phyloP scores from a whole-genome alignment of 2,797 vertebrate genomes.

The Pantherophis vulpinus region DNA sequence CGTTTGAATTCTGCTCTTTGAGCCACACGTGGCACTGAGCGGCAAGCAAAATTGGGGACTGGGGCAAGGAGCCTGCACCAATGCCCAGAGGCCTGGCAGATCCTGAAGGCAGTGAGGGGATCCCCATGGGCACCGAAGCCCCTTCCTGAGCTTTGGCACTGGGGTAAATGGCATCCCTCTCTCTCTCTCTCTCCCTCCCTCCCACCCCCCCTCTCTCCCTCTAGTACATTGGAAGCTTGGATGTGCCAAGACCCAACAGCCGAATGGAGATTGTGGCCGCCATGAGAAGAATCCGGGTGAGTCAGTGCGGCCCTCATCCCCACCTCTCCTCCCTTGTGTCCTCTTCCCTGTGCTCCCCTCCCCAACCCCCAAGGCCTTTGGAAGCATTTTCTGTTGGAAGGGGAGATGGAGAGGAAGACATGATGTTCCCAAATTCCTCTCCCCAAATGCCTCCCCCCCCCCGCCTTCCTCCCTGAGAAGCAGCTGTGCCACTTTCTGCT shows the following conservation, averaged over 20 bases:
- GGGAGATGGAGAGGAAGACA: background rate
- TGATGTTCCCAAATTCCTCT: background rate
- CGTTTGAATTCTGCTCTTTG: background rate
- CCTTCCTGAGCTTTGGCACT: background rate
- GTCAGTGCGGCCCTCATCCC: conserved; percentile 32
- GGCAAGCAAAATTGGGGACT: background rate
- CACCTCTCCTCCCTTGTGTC: background rate
- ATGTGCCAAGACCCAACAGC: conserved; percentile 89
- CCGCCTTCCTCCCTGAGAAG: background rate
- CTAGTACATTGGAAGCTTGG: conserved; percentile 89
- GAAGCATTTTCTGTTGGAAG: background rate
- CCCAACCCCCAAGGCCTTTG: background rate
- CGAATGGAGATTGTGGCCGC: conserved; percentile 92
- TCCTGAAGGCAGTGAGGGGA: background rate
- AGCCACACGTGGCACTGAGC: background rate
- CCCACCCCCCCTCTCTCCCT: too few species aligned
- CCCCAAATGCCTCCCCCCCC: too few species aligned
- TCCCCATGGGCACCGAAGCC: background rate
- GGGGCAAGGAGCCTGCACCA: too few species aligned
- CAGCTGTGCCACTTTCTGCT: background rate
- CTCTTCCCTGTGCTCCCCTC: background rate
- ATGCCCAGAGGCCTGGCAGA: background rate
- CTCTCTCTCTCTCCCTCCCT: conserved; percentile 9
- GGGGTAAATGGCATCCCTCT: background rate
- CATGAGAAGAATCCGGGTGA: conserved; percentile 92